Percentiles rank a stretch among this genome's conserved stretches.
Evolutionary conservation across 2,797 vertebrate species (phyloP).

Genomic region (Periophthalmus magnuspinnatus): DNA sequence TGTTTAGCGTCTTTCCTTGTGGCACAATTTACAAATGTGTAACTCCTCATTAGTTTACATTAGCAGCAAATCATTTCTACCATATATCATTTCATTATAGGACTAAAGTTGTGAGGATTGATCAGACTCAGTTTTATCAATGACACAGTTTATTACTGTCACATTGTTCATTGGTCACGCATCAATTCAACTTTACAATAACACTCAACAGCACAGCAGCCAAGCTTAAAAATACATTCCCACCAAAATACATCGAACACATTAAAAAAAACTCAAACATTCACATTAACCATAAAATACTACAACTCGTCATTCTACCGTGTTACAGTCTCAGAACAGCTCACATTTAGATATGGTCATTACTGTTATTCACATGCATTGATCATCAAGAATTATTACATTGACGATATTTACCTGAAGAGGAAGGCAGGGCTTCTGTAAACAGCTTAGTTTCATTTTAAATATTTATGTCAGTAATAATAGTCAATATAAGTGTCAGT

Average conservation of each 20-base stretch:
- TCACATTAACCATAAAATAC: slow-evolving; percentile 48
- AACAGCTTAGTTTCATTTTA: slow-evolving; percentile 60
- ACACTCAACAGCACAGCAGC: slow-evolving; percentile 57
- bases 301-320: slow-evolving; percentile 13
- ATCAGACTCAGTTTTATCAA: slow-evolving; percentile 21
- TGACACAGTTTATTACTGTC: slow-evolving; percentile 29
- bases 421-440: slow-evolving; percentile 73
- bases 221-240: slow-evolving; percentile 41
- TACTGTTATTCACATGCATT: slow-evolving; percentile 33
- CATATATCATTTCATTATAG: slow-evolving; percentile 11
- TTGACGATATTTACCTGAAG: slow-evolving; percentile 58
- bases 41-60: neutral
- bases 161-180: slow-evolving; percentile 22
- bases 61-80: neutral
- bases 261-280: slow-evolving; percentile 36
- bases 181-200: slow-evolving; percentile 39
- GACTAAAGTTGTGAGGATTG: slow-evolving; percentile 18
- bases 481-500: slow-evolving; percentile 42
- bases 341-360: slow-evolving; percentile 51
- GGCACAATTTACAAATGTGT: neutral
- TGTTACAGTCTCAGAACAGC: slow-evolving; percentile 54
- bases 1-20: neutral
- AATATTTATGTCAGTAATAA: slow-evolving; percentile 39
- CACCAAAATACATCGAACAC: slow-evolving; percentile 42
- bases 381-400: slow-evolving; percentile 46